Evolutionary conservation across 2,113 vertebrate species (phyloP).

Genomic region (Thunnus thynnus): DNA sequence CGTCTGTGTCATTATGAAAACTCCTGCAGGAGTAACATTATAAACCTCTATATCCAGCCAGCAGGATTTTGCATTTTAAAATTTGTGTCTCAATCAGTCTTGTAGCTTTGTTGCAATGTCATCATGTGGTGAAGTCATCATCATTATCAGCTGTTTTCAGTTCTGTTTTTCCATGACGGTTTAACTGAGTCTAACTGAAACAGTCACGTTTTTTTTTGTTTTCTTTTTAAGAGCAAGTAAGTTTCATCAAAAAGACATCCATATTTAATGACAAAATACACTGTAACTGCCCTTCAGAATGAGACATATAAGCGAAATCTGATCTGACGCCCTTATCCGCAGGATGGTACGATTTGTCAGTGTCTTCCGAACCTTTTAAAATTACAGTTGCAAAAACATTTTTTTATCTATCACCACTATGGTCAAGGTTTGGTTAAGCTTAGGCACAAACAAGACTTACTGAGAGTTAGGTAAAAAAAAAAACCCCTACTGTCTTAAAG

Average conservation of each 20-base stretch:
- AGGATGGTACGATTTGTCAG: no score
- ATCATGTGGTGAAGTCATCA: neutral
- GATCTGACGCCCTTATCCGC: no score
- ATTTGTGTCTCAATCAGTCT: conserved; percentile 19
- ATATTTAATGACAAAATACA: neutral
- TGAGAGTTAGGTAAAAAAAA: no score
- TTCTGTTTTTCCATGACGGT: conserved; percentile 44
- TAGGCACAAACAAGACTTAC: no score
- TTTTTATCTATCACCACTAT: no score
- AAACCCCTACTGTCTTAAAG: no score
- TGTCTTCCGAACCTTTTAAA: no score
- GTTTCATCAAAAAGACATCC: neutral
- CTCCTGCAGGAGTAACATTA: neutral
- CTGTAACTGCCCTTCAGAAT: neutral
- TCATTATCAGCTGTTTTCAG: conserved; percentile 55
- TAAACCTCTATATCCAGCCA: neutral
- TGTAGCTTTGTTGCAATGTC: neutral
- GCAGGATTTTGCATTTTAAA: neutral
- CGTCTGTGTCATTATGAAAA: neutral
- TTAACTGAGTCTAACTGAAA: conserved; percentile 7
- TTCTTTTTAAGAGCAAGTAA: neutral
- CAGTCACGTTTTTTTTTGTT: neutral
- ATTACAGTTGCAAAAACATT: no score
- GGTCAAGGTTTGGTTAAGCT: no score
- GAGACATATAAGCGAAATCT: no score